Base-by-base conservation (phyloP, 1,140 invertebrate species). In the Drosophila ohnishii region DNA sequence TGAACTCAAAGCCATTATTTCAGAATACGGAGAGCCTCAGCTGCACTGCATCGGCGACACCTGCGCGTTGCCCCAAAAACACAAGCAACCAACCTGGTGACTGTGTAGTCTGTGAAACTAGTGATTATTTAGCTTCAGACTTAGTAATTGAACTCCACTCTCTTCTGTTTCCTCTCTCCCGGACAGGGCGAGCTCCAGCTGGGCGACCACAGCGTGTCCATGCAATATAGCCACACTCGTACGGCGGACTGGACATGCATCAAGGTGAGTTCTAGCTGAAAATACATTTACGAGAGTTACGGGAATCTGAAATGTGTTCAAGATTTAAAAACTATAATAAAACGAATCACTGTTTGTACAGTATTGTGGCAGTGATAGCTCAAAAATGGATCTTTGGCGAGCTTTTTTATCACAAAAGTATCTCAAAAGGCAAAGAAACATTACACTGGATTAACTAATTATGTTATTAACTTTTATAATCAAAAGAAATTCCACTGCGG, bases 151-250 rank as follows among this genome's bases (percentile, higher is more conserved):
- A 58, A 40, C 64, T 75, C 89, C 87, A 82, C 35, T 74, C 40
- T 80, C 92, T 45, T 92, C n/a, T 83, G 47, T 81, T 78, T 63
- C 63, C 48, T 81, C 63, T 55, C 69, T 72, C 39, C 64, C 67
- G 37, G 40, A 5, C 94, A 95, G 94, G 95, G 95, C 57, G 92
- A 94, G 60, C 92, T 96, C 70, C 95, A 95, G 93, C 92, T 95
- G 51, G 94, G 95, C 92, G 95, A 95, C 90, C 94, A 95, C 70
- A 93, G 94, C 42, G 95, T 95, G 34, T 92, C 95, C 13, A 94
- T 96, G 93, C 95, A 95, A 83, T 96, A 95, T 92, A 95, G 95
- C 86, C 94, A 95, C 58, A 94, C 94, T 88, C 87, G 92, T 90
- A 69, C 92, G 2, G 93, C 94, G 30, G 95, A 95, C 83, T 95